A percentile compares a stretch with the other conserved stretches of the same genome.
These are phyloP conservation scores for Gobio occitaniae DNA, from an alignment of 2,797 vertebrate genomes.

Conservation along the genomic window DNA sequence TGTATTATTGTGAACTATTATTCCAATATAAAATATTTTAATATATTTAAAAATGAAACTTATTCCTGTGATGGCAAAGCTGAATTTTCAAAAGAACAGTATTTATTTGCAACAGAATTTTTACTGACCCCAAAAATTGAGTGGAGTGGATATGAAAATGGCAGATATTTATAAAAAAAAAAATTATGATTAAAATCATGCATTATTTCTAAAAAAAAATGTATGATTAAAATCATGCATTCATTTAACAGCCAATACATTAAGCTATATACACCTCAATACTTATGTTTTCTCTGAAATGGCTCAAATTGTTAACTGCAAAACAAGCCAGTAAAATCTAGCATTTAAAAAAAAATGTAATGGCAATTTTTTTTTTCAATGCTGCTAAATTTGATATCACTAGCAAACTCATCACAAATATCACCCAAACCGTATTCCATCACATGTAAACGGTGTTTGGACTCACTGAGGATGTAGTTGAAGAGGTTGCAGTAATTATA, in stretches of 20 bases:
- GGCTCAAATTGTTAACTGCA: not conserved
- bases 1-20: not conserved
- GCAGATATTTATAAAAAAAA: no score
- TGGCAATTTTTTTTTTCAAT: not conserved
- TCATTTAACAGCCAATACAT: not conserved
- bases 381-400: not conserved
- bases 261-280: not conserved
- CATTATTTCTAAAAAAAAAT: no score
- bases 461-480: conserved; percentile 99
- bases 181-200: not conserved
- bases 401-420: not conserved
- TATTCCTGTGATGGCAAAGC: not conserved
- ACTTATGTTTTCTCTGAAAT: not conserved
- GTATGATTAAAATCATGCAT: not conserved
- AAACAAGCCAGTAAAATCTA: not conserved
- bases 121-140: not conserved
- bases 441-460: not conserved
- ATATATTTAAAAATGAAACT: not conserved
- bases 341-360: no score
- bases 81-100: not conserved
- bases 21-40: not conserved
- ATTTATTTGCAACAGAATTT: not conserved
- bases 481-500: conserved; percentile 99
- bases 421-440: not conserved
- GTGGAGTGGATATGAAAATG: not conserved